Conservation (phyloP, 2,888 invertebrate genomes). For the Entomobrya proxima region DNA sequence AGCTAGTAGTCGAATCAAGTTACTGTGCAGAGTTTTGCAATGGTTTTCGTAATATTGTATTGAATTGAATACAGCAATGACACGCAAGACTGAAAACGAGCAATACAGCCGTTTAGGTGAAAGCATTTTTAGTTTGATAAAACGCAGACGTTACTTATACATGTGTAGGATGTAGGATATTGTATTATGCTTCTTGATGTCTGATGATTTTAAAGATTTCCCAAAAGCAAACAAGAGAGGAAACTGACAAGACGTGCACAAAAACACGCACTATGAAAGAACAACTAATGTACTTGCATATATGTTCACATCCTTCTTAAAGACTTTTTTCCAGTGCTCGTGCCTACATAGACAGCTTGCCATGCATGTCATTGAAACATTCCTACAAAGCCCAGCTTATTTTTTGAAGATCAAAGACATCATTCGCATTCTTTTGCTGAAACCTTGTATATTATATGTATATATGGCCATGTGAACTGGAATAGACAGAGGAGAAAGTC, state of each 20-base stretch:
- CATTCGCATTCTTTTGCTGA: not conserved
- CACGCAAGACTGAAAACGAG: too few species aligned
- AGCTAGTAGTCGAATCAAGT: too few species aligned
- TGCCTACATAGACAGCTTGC: conserved; percentile 6
- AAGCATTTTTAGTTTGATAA: too few species aligned
- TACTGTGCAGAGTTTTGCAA: too few species aligned
- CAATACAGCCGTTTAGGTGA: too few species aligned
- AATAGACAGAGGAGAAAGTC: not conserved
- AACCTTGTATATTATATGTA: not conserved
- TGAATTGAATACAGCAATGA: too few species aligned
- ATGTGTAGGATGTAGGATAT: not conserved
- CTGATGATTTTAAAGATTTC: conserved; percentile 43
- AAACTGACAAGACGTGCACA: conserved; percentile 51
- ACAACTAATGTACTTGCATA: not conserved
- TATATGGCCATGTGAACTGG: not conserved
- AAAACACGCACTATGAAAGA: conserved; percentile 6
- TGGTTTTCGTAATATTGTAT: too few species aligned
- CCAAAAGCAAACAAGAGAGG: conserved; percentile 53
- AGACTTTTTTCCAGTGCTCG: not conserved
- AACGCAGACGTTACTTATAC: not conserved
- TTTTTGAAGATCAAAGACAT: conserved; percentile 48
- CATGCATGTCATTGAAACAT: not conserved
- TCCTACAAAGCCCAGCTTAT: not conserved
- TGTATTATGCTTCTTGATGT: not conserved
- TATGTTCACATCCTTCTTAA: not conserved